Percentiles rank a stretch among this genome's conserved stretches.
Evolutionary conservation across 92 coral and sea anemone genomes (phyloP).

Genomic region (Porites rus): DNA sequence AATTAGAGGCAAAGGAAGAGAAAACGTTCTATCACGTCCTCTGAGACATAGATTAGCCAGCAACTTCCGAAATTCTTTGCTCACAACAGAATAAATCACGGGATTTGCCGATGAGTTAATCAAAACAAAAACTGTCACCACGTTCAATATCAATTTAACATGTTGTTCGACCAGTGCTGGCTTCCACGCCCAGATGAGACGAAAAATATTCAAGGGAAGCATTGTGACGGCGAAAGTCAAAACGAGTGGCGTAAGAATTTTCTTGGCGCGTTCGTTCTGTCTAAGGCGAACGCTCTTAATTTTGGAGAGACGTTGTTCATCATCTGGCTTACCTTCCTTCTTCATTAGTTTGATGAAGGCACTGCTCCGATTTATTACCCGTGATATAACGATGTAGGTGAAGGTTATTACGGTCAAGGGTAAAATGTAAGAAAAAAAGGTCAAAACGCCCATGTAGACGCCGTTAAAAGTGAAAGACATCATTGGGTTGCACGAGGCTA

Average conservation of each 20-base stretch:
- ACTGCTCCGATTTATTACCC: slow-evolving; percentile 13
- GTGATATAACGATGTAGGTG: slow-evolving; percentile 35
- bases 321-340: not conserved
- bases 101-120: slow-evolving; percentile 40
- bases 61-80: slow-evolving; percentile 18
- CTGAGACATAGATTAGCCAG: not conserved
- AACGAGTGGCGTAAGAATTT: slow-evolving; percentile 41
- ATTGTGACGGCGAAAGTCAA: slow-evolving; percentile 40
- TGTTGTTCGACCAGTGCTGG: not conserved
- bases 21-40: not conserved
- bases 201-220: slow-evolving; percentile 29
- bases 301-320: not conserved
- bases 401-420: slow-evolving; percentile 19
- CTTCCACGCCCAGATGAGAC: not conserved
- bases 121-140: not conserved
- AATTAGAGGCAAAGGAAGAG: not conserved
- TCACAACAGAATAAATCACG: slow-evolving; percentile 28
- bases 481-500: slow-evolving; percentile 7
- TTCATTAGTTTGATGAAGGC: slow-evolving; percentile 9
- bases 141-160: not conserved
- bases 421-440: slow-evolving; percentile 18
- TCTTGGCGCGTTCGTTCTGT: slow-evolving; percentile 47
- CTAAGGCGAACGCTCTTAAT: slow-evolving; percentile 21
- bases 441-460: not conserved
- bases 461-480: not conserved